phyloP scores from a whole-genome alignment of 2,888 invertebrate species.

The Vesta saturnalis region DNA sequence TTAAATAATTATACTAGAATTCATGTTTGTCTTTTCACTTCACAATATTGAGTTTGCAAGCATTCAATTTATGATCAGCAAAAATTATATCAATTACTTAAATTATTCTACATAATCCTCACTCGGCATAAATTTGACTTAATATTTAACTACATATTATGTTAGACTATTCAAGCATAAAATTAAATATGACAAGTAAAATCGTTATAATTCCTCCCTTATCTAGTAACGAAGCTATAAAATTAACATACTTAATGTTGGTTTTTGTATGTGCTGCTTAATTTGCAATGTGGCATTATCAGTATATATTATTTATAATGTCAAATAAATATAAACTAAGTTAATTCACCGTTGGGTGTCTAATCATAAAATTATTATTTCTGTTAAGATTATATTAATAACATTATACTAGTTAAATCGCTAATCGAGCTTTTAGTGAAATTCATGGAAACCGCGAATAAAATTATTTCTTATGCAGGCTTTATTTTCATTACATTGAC shows the following conservation, averaged over 20 bases:
- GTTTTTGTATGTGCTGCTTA: neutral
- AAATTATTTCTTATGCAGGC: too few species aligned
- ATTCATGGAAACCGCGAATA: too few species aligned
- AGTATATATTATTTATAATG: neutral
- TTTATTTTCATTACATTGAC: too few species aligned
- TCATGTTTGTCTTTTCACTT: neutral
- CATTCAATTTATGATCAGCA: too few species aligned
- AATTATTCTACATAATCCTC: neutral
- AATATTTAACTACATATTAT: neutral
- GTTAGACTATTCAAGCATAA: neutral
- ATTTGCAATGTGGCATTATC: constrained; percentile 1
- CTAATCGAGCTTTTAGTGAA: too few species aligned
- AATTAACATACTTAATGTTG: constrained; percentile 1
- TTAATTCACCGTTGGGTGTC: too few species aligned
- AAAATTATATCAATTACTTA: too few species aligned
- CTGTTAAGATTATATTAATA: too few species aligned
- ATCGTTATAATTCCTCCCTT: constrained; percentile 1
- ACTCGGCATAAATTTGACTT: neutral
- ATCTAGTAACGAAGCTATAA: constrained; percentile 1
- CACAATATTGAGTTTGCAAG: too few species aligned
- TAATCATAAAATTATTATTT: too few species aligned
- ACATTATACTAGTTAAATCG: too few species aligned
- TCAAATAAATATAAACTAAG: too few species aligned
- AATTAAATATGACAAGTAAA: neutral
- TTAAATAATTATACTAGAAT: neutral